Evolutionary conservation across 2,797 vertebrate species (phyloP).

Genomic region (Diplodus puntazzo): DNA sequence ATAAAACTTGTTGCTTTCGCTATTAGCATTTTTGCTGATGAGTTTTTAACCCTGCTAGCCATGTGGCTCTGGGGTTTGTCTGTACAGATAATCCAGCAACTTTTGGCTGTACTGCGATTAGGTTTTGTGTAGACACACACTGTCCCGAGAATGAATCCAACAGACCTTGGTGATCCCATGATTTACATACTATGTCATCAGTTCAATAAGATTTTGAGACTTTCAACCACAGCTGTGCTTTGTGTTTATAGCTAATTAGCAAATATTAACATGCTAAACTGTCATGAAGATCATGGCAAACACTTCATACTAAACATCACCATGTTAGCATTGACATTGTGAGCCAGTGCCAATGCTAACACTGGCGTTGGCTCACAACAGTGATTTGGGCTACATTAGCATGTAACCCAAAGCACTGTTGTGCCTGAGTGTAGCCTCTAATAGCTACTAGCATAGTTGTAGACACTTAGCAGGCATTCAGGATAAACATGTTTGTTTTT

Average conservation of each 20-base stretch:
- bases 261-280: background rate
- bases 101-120: background rate
- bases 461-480: background rate
- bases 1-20: conserved; percentile 35
- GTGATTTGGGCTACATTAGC: no score
- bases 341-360: background rate
- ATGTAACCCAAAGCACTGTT: background rate
- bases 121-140: background rate
- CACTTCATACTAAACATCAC: background rate
- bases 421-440: no score
- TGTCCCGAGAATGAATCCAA: background rate
- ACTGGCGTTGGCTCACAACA: background rate
- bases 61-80: background rate
- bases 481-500: no score
- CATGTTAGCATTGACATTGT: background rate
- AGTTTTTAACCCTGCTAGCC: background rate
- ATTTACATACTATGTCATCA: background rate
- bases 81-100: background rate
- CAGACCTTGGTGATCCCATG: background rate
- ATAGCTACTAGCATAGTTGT: no score
- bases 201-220: background rate
- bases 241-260: no score
- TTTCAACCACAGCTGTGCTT: background rate
- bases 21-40: conserved; percentile 38
- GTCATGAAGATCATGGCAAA: background rate